These are phyloP conservation scores for Styela plicata DNA, from an alignment of 23 tunicate genomes.

Conservation along the genomic window DNA sequence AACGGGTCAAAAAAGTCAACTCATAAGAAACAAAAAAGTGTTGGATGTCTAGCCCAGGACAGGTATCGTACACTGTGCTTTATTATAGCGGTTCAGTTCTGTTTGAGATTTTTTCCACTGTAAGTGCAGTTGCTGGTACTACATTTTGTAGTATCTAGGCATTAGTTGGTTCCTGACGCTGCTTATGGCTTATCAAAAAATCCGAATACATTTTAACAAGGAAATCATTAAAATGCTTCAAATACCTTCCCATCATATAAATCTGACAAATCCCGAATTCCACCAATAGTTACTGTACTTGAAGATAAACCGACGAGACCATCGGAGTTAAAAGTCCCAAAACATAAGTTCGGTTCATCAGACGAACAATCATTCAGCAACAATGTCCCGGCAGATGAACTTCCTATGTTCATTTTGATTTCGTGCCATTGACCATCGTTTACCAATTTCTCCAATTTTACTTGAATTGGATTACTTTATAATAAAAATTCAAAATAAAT, in stretches of 20 bases:
- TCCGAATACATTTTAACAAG: too few species aligned
- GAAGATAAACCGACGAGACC: neutral
- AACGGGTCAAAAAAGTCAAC: too few species aligned
- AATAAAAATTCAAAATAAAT: neutral
- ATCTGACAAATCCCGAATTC: constrained; percentile 28
- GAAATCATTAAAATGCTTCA: too few species aligned
- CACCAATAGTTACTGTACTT: constrained; percentile 41
- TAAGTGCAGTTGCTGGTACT: too few species aligned
- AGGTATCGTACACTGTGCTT: too few species aligned
- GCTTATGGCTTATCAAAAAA: too few species aligned
- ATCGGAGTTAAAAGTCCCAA: neutral
- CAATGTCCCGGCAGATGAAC: neutral
- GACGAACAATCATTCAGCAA: constrained; percentile 18
- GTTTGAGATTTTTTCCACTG: too few species aligned
- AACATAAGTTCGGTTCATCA: neutral
- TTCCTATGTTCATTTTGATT: neutral
- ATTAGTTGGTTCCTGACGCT: too few species aligned
- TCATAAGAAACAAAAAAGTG: too few species aligned
- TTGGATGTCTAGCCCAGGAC: too few species aligned
- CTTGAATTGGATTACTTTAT: neutral
- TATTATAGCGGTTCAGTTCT: too few species aligned
- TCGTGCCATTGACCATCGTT: constrained; percentile 32
- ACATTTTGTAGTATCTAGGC: too few species aligned
- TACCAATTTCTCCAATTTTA: constrained; percentile 1
- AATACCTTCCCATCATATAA: constrained; percentile 8